These are phyloP conservation scores for Xyliphius kryptos DNA, from an alignment of 2,113 vertebrate species.

Conservation along the genomic window DNA sequence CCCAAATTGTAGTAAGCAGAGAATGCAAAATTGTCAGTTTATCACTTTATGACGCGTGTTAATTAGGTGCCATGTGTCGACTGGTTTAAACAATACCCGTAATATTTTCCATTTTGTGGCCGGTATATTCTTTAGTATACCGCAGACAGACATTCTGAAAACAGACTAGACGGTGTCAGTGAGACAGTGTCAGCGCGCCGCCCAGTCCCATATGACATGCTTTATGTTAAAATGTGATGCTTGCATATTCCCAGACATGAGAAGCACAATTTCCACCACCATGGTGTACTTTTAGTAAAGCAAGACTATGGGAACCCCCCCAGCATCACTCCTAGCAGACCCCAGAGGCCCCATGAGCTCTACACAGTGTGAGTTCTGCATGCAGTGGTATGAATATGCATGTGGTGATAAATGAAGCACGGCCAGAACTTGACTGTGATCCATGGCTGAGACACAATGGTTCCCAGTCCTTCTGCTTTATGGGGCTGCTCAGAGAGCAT, in stretches of 20 bases:
- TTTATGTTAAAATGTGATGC: slow-evolving; percentile 22
- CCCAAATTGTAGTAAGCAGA: too few relatives aligned
- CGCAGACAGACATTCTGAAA: slow-evolving; percentile 3
- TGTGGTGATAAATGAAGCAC: slow-evolving; percentile 39
- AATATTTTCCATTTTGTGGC: slow-evolving; percentile 31
- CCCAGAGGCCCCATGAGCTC: slow-evolving; percentile 22
- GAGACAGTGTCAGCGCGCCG: slow-evolving; percentile 9
- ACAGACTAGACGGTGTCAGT: slow-evolving; percentile 25
- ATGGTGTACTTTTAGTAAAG: background rate
- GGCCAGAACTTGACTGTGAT: slow-evolving; percentile 36
- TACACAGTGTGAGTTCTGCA: slow-evolving; percentile 41
- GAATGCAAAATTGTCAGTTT: too few relatives aligned
- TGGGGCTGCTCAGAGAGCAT: slow-evolving; percentile 29
- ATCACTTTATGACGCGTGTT: too few relatives aligned
- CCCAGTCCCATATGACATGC: slow-evolving; percentile 17
- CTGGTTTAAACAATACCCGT: slow-evolving; percentile 18
- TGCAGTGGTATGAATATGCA: slow-evolving; percentile 52
- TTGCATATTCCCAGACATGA: slow-evolving; percentile 32
- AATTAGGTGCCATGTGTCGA: background rate
- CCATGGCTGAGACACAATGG: slow-evolving; percentile 37
- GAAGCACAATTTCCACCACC: slow-evolving; percentile 4
- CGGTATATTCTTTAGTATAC: slow-evolving; percentile 5
- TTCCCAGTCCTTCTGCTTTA: slow-evolving; percentile 29
- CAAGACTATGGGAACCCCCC: slow-evolving; percentile 24
- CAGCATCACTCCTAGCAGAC: slow-evolving; percentile 24